phyloP scores from a whole-genome alignment of 2,797 vertebrate species.

The Cephalopachus bancanus region DNA sequence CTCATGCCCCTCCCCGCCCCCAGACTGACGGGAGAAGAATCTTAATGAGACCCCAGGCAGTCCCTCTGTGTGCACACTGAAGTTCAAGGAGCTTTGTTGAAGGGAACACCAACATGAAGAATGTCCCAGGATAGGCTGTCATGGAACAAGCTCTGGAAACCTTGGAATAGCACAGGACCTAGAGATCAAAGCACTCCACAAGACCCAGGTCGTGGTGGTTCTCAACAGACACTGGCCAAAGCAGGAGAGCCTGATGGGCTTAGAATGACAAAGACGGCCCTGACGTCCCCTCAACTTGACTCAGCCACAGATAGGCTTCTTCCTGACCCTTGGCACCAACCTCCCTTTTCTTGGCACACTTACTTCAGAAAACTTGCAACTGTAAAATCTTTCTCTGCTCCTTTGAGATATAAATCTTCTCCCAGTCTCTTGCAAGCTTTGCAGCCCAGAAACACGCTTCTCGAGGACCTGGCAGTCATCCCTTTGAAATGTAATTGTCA shows the following conservation, averaged over 20 bases:
- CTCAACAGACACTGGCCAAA: background rate
- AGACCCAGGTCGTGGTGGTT: background rate
- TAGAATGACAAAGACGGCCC: background rate
- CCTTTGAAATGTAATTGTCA: background rate
- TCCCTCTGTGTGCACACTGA: accelerated
- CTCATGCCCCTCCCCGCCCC: too few species aligned
- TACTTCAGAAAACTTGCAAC: background rate
- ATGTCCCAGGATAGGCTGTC: background rate
- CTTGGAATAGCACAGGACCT: too few species aligned
- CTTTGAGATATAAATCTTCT: background rate
- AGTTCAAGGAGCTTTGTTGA: background rate
- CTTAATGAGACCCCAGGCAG: background rate
- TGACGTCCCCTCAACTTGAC: accelerated
- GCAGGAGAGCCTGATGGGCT: background rate
- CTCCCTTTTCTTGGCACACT: background rate
- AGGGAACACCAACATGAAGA: background rate
- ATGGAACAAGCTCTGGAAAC: background rate
- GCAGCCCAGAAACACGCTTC: background rate
- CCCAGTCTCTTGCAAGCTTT: background rate
- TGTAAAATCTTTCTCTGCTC: background rate
- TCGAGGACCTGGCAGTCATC: background rate
- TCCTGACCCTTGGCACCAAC: background rate
- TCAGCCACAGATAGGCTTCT: too few species aligned
- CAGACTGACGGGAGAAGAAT: background rate
- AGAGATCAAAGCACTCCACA: too few species aligned